Evolutionary conservation across 1,140 invertebrate genomes (phyloP).

Genomic region (Camponotus pennsylvanicus): DNA sequence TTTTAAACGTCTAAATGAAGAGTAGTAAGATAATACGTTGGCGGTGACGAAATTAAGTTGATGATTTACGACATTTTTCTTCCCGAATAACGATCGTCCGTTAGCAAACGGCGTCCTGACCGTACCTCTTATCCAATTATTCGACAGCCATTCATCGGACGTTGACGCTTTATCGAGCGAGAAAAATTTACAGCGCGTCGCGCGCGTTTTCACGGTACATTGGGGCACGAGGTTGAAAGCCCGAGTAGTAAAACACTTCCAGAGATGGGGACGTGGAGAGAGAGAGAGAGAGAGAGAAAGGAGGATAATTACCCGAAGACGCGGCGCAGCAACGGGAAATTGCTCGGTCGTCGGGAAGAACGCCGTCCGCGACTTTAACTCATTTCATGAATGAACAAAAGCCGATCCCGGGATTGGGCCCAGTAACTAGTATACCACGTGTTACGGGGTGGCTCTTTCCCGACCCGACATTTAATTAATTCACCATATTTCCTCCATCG

Average conservation of each 20-base stretch:
- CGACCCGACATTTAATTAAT: conserved; percentile 69
- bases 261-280: neutral
- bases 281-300: too few relatives aligned
- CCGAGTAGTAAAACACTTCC: conserved; percentile 51
- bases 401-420: conserved; percentile 35
- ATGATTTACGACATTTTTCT: conserved; percentile 44
- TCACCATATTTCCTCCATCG: conserved; percentile 72
- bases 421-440: neutral
- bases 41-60: conserved; percentile 5
- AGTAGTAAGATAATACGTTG: conserved; percentile 11
- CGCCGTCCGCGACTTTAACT: conserved; percentile 55
- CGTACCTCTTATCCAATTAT: conserved; percentile 53
- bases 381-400: conserved; percentile 63
- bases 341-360: conserved; percentile 41
- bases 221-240: conserved; percentile 38
- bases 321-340: conserved; percentile 33
- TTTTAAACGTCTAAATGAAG: neutral
- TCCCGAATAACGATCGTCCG: conserved; percentile 24
- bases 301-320: conserved; percentile 66
- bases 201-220: conserved; percentile 70
- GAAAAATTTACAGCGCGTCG: conserved; percentile 63
- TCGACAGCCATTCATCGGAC: conserved; percentile 57
- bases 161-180: conserved; percentile 69
- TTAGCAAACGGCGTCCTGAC: neutral
- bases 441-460: neutral